Evolutionary conservation across 2,797 vertebrate species (phyloP).

Genomic region (Anisognathus igniventris): DNA sequence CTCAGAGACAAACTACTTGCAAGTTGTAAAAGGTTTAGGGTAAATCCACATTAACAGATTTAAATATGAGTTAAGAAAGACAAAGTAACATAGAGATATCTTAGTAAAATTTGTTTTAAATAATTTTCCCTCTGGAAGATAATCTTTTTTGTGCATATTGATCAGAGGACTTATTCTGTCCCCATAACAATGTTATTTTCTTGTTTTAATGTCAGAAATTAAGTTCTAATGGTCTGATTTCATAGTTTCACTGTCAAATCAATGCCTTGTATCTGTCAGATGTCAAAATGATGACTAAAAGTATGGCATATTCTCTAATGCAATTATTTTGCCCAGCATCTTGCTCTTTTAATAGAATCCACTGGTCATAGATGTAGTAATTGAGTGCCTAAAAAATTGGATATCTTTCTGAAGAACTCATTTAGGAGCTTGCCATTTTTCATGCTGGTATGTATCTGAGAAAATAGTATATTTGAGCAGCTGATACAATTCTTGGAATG

Average conservation of each 20-base stretch:
- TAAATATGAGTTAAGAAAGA: neutral
- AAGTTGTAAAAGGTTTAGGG: neutral
- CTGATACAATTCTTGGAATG: neutral
- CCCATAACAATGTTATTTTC: neutral
- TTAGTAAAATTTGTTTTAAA: neutral
- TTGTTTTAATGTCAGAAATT: slow-evolving; percentile 13
- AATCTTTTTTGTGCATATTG: neutral
- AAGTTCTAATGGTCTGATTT: neutral
- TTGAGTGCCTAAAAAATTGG: neutral
- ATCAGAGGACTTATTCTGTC: neutral
- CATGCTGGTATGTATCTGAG: neutral
- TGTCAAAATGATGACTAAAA: slow-evolving; percentile 21
- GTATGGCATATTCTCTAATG: neutral
- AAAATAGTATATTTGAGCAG: neutral
- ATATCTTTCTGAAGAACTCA: neutral
- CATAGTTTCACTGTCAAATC: slow-evolving; percentile 15
- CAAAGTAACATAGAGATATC: neutral
- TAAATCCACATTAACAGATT: neutral
- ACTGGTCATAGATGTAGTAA: neutral
- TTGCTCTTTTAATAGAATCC: neutral
- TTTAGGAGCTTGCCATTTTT: neutral
- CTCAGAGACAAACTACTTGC: neutral
- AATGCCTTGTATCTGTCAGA: slow-evolving; percentile 4
- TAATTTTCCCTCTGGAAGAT: neutral
- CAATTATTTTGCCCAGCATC: neutral